Base-by-base conservation (phyloP, 2,888 invertebrate species). In the Nomada hirtipes region DNA sequence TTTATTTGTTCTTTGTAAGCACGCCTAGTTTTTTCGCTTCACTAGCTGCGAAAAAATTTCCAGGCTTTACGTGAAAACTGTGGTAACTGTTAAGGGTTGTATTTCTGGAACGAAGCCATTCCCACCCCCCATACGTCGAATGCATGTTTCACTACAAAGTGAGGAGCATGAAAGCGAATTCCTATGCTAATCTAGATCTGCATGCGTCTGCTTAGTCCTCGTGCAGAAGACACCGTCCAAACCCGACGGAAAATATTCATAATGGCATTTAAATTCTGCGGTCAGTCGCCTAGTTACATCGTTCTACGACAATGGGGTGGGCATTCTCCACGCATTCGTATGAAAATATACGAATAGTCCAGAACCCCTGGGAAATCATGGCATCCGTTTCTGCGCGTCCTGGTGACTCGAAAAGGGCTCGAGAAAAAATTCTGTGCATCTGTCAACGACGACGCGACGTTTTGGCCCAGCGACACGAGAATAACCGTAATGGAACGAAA, bases 301-400 rank as follows among this genome's bases (percentile, higher is more conserved):
- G 70, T 72, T 71, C 60, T 69, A 75, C 70, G 86, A 84, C 71
- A 74, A 69, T 36, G 71, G 77, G 61, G 76, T 65, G 73, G 73
- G 53, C 73, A 50, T 55, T 76, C 67, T 53, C 79, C 73, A 71
- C 61, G 77, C 82, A 67, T 83, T 82, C 82, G 85, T 82, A 82
- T 84, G 84, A 88, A 87, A 88, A 87, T 88, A 79, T 88, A 86
- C 76, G 59, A 61, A 68, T 83, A 77, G 75, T 73, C 65, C 77
- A 75, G 53, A 75, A 73, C 88, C 86, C 88, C 55, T 83, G 88
- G 88, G 88, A 88, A 88, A 88, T 88, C 88, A 88, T 88, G 73
- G 83, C 82, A 81, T 87, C 79, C 86, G 86, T 85, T 88, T 86
- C 84, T 76, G 36, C 85, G 71, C 78, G 71, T 79, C 83, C 76